Conservation (phyloP, 2,113 vertebrate genomes). For the Mobula birostris region DNA sequence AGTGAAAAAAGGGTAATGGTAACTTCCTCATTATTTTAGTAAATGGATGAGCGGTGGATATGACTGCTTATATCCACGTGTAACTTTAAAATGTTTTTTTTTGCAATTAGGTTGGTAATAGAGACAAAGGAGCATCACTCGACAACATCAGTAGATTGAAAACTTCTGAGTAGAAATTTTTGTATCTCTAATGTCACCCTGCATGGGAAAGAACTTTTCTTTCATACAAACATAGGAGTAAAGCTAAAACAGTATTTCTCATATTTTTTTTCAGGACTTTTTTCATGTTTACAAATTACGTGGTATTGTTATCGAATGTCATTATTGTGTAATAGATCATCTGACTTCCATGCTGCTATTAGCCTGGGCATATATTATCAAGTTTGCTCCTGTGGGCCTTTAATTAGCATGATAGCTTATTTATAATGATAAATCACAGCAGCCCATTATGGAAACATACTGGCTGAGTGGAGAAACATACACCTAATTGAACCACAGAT, state of each 20-base stretch:
- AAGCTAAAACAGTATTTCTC: neutral
- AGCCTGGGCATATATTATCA: neutral
- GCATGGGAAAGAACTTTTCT: neutral
- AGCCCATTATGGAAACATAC: neutral
- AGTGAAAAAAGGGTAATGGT: neutral
- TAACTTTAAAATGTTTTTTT: neutral
- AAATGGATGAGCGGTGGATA: neutral
- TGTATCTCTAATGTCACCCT: neutral
- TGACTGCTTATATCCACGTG: neutral
- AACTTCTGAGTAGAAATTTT: neutral
- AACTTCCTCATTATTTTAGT: neutral
- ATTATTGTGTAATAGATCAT: neutral
- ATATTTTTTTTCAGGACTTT: neutral
- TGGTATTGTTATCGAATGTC: neutral
- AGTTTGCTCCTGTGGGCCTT: neutral
- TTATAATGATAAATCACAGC: neutral
- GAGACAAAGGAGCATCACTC: neutral
- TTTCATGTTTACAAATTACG: neutral
- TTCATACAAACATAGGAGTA: neutral
- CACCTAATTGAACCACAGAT: neutral
- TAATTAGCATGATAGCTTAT: neutral
- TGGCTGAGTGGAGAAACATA: neutral
- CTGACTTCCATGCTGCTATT: neutral
- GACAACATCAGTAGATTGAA: neutral
- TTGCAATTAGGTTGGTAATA: neutral